phyloP scores from a whole-genome alignment of 2,113 vertebrate species.

The Leucosticte australis region DNA sequence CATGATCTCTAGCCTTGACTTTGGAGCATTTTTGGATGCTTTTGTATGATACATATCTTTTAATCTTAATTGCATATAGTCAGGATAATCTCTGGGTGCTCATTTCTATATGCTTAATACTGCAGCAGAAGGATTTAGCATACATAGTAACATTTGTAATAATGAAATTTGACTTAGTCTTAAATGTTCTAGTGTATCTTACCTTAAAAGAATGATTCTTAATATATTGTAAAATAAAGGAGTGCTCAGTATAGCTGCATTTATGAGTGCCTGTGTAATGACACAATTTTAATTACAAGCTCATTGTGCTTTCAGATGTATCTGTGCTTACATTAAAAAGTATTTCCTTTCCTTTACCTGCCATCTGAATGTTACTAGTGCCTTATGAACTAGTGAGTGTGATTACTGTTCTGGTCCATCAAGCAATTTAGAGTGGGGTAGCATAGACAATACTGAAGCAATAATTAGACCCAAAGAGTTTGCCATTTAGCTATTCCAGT shows the following conservation, averaged over 20 bases:
- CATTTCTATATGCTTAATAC: background rate
- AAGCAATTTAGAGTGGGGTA: background rate
- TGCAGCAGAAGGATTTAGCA: background rate
- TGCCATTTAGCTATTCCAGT: background rate
- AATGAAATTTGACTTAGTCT: background rate
- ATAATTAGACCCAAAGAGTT: background rate
- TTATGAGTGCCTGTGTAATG: background rate
- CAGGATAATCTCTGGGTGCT: background rate
- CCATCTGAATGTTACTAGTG: background rate
- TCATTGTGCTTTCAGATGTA: background rate
- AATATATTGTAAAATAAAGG: background rate
- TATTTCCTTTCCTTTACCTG: background rate
- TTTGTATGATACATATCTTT: background rate
- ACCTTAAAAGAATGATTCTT: background rate
- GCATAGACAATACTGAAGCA: background rate
- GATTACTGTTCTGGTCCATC: background rate
- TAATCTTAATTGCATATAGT: background rate
- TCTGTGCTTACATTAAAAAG: background rate
- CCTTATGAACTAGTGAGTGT: background rate
- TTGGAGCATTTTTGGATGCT: background rate
- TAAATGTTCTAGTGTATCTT: background rate
- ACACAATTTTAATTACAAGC: background rate
- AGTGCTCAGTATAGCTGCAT: background rate
- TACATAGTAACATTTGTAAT: background rate
- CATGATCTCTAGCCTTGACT: background rate